phyloP scores from a whole-genome alignment of 2,113 vertebrate genomes.

The Aspidoscelis tigris region DNA sequence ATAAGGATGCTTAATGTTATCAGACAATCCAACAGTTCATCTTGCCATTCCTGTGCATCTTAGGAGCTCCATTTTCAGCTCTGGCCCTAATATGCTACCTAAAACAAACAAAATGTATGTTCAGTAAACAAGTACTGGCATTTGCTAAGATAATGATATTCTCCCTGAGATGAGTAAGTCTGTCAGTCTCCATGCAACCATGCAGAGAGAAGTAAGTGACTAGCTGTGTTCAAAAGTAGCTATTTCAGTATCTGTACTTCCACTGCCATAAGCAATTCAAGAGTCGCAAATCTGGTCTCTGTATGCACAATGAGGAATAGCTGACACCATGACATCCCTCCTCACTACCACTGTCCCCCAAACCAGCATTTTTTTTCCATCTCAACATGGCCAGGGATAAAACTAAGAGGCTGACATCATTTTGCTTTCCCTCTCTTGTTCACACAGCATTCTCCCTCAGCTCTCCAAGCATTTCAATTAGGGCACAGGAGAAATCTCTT shows the following conservation, averaged over 20 bases:
- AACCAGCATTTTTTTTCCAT: neutral
- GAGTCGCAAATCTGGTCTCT: neutral
- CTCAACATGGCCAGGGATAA: neutral
- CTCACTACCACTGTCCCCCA: neutral
- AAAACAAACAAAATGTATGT: neutral
- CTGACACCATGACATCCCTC: neutral
- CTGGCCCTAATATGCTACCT: neutral
- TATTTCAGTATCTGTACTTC: neutral
- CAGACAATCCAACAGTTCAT: neutral
- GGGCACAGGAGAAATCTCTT: neutral
- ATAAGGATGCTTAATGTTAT: neutral
- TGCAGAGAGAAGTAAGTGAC: neutral
- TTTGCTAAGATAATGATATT: neutral
- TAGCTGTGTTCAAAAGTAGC: neutral
- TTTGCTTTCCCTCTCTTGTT: neutral
- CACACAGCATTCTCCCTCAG: neutral
- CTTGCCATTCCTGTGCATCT: neutral
- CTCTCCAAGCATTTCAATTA: neutral
- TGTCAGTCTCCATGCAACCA: neutral
- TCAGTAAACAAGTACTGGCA: neutral
- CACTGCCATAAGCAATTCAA: neutral
- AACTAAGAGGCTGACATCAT: neutral
- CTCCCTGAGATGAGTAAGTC: neutral
- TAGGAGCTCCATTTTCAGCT: neutral
- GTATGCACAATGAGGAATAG: neutral